Conservation (phyloP, 2,888 invertebrate species). For the Cristatella mucedo region DNA sequence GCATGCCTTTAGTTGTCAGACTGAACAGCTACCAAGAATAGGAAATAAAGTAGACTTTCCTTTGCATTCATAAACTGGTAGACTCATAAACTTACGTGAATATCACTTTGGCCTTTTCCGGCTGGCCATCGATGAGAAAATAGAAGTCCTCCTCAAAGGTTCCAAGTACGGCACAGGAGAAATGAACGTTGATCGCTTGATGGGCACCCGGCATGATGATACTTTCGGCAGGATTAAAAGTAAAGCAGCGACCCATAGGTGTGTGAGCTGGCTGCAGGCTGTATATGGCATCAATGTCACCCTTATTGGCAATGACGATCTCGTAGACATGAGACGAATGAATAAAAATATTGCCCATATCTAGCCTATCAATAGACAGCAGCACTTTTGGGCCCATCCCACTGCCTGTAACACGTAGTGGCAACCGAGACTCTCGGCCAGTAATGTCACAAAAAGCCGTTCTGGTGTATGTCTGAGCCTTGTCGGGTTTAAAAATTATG, state of each 20-base stretch:
- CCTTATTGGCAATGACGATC: conserved; percentile 36
- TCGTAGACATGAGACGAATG: conserved; percentile 36
- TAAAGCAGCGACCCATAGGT: conserved; percentile 33
- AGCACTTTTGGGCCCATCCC: conserved; percentile 36
- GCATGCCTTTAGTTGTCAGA: no score
- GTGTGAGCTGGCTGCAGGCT: conserved; percentile 25
- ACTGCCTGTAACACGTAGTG: conserved; percentile 32
- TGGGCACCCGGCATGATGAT: conserved; percentile 36
- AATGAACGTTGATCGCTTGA: conserved; percentile 34
- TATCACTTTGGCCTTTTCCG: conserved; percentile 21
- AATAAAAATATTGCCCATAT: conserved; percentile 38
- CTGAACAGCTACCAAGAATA: no score
- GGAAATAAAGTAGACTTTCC: no score
- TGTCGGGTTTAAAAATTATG: conserved; percentile 34
- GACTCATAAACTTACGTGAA: conserved; percentile 22
- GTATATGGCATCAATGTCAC: conserved; percentile 38
- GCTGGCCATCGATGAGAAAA: conserved; percentile 34
- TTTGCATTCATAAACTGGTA: no score
- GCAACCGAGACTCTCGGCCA: conserved; percentile 35
- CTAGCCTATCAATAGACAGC: no score
- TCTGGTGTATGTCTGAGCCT: conserved; percentile 30
- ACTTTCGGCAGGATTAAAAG: conserved; percentile 34
- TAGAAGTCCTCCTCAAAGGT: conserved; percentile 34
- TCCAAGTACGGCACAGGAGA: conserved; percentile 31
- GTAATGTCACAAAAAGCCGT: conserved; percentile 38